Base-by-base conservation (phyloP, 2,888 invertebrate genomes). In the Eretmocerus hayati region DNA sequence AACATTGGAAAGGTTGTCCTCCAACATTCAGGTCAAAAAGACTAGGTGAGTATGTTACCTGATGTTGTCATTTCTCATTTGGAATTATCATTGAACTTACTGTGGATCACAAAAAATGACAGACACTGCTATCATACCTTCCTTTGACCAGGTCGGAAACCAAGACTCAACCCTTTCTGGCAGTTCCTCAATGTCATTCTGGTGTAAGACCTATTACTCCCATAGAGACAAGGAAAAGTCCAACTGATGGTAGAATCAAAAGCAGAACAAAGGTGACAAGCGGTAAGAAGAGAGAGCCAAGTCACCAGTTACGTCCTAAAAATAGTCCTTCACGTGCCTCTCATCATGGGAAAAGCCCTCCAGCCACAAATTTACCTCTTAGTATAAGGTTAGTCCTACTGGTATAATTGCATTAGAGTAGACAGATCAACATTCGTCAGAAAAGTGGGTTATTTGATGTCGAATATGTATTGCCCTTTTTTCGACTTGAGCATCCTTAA, bases 11-110 rank as follows among this genome's bases (percentile, higher is more conserved):
- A 90, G 87, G 75, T 79, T 96, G 59, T 84, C 87, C 55, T 87
- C 87, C 64, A 92, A 90, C 75, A 88, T 96, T 63, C 89, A 88
- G 78, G 86, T 93, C 47, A 93, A 93, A 73, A 91, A 91, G 74
- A 92, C 92, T 43, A 81, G 91, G 82, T 88, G 66, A 66, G 77
- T n/a, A n/a, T n/a, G n/a, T n/a, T n/a, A n/a, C n/a, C 26, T 41
- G 21, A 42, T 6, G 9, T 21, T 30, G 9, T 13, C 11, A 9
- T 11, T 26, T 26, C 26, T 26, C n/a, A n/a, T n/a, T n/a, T n/a
- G n/a, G n/a, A n/a, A 33, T 33, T 9, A 33, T 33, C 33, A 33
- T n/a, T 33, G 8, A 33, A 33, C 33, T n/a, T 26, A 6, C 26
- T 26, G 11, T 26, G 11, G 26, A 6, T 26, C 6, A 26, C 11